A percentile compares a stretch with the other conserved stretches of the same genome.
Conservation (phyloP, 2,888 invertebrate species). For the Diogma glabrata region DNA sequence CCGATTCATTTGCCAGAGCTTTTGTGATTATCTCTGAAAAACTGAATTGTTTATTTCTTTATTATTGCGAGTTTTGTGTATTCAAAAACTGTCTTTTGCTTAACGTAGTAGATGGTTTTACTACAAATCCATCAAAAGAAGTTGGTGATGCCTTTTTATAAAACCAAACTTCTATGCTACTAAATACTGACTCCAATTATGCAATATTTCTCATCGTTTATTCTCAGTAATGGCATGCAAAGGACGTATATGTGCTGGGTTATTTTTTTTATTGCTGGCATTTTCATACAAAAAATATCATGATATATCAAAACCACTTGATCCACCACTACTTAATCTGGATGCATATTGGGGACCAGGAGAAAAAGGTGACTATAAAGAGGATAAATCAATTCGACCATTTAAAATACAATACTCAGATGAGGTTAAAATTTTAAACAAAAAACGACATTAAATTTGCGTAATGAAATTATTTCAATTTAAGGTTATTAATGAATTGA, state of each 20-base stretch:
- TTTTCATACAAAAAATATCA: slow-evolving; percentile 28
- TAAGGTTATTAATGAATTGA: neutral
- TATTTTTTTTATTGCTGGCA: slow-evolving; percentile 23
- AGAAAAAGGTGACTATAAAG: slow-evolving; percentile 9
- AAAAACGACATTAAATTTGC: neutral
- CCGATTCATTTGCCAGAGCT: no score
- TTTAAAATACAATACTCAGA: slow-evolving; percentile 13
- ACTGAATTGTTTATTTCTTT: no score
- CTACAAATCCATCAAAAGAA: no score
- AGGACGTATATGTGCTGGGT: slow-evolving; percentile 19
- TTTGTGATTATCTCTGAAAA: no score
- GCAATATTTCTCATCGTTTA: no score
- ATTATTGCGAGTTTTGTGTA: no score
- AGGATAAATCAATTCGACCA: slow-evolving; percentile 12
- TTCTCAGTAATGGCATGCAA: neutral
- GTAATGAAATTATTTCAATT: neutral
- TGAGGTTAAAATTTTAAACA: slow-evolving; percentile 30
- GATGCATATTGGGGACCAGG: slow-evolving; percentile 16
- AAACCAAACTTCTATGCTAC: no score
- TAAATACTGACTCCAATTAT: no score
- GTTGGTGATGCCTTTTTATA: no score
- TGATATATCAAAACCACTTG: slow-evolving; percentile 20
- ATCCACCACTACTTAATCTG: slow-evolving; percentile 21
- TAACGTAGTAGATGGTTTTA: no score
- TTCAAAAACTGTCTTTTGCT: no score